Evolutionary conservation across 2,113 vertebrate genomes (phyloP).

Genomic region (Stigmatopora argus): DNA sequence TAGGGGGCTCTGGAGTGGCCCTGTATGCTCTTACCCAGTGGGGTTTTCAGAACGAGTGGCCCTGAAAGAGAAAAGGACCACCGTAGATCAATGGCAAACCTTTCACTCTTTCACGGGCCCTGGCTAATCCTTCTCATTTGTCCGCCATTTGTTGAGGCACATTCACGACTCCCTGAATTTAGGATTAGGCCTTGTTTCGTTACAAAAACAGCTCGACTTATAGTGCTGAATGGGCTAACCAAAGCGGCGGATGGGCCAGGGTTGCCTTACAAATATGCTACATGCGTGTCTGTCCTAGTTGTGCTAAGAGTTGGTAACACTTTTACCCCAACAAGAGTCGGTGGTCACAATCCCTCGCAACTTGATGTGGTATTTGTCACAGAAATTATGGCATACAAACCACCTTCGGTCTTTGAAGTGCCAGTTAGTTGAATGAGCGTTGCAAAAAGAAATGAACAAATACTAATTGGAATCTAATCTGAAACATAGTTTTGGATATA

Average conservation of each 20-base stretch:
- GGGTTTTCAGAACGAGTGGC: conserved; percentile 68
- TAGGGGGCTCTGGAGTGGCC: conserved; percentile 67
- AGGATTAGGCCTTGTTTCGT: conserved; percentile 76
- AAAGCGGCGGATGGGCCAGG: conserved; percentile 46
- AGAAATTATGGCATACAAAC: not conserved
- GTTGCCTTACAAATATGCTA: not conserved
- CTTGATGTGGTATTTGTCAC: not conserved
- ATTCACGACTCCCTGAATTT: conserved; percentile 73
- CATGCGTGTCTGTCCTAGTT: not conserved
- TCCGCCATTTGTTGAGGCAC: conserved; percentile 73
- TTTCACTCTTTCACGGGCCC: conserved; percentile 68
- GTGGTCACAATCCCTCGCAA: not conserved
- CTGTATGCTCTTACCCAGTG: conserved; percentile 71
- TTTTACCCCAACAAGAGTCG: not conserved
- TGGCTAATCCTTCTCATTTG: conserved; percentile 74
- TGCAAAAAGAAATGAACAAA: not conserved
- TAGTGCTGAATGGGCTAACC: conserved; percentile 63
- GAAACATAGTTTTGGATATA: not conserved
- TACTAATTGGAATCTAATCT: not conserved
- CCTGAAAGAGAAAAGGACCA: conserved; percentile 71
- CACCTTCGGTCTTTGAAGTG: not conserved
- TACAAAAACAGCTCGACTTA: conserved; percentile 74
- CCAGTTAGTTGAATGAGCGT: not conserved
- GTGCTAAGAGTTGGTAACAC: not conserved
- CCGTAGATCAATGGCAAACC: conserved; percentile 73